Conservation (phyloP, 2,797 vertebrate genomes). For the Sciurus vulgaris region DNA sequence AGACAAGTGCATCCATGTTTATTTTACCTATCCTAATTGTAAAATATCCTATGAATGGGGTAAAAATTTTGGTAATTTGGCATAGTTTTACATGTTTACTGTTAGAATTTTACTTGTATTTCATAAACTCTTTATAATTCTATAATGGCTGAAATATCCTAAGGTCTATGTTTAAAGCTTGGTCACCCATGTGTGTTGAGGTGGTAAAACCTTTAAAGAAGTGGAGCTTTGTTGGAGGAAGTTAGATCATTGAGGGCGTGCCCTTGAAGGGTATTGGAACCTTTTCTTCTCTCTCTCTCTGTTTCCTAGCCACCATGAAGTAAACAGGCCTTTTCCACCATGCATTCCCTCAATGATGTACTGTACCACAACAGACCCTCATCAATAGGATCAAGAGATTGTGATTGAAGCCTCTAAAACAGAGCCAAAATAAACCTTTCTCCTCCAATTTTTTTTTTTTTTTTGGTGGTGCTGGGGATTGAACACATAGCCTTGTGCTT, state of each 20-base stretch:
- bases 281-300: not conserved
- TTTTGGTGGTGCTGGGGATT: too few species aligned
- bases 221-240: not conserved
- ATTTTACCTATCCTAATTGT: conserved; percentile 30
- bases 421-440: not conserved
- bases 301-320: not conserved
- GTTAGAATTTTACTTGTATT: conserved; percentile 53
- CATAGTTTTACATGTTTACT: conserved; percentile 34
- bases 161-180: not conserved
- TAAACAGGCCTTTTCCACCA: not conserved
- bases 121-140: conserved; percentile 27
- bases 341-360: not conserved
- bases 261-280: not conserved
- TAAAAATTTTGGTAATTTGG: conserved; percentile 18
- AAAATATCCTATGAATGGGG: conserved; percentile 16
- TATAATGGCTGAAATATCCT: not conserved
- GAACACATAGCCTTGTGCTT: too few species aligned
- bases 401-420: not conserved
- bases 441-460: not conserved
- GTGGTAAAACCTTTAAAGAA: not conserved
- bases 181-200: not conserved
- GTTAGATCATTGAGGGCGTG: not conserved
- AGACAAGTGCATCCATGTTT: conserved; percentile 39
- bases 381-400: not conserved
- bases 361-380: not conserved